Base-by-base conservation (phyloP, 2,888 invertebrate species). In the Phortica magna region DNA sequence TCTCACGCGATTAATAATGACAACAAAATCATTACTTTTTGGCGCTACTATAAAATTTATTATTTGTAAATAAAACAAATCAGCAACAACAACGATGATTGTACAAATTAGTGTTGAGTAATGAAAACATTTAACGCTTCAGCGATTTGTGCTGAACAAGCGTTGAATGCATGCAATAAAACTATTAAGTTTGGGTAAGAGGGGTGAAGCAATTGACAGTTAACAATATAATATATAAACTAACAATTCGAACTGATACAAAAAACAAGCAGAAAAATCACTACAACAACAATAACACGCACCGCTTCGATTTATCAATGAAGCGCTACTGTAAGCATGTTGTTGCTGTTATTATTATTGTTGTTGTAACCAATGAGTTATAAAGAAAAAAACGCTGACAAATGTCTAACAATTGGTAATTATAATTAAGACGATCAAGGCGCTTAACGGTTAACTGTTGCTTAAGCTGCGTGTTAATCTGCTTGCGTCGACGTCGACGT, bases 1-100 rank as follows among this genome's bases (percentile, higher is more conserved):
- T 61, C 61, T 61, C 61, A 61, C 61, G 61, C 61, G 61, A 61
- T 61, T 61, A 61, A 10, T 22, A 12, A 19, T 17, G 17, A 59
- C 59, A 19, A 59, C 19, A 59, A 59, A 19, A 17, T 17, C 17
- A 59, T 48, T 12, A 48, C 48, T 12, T 48, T 48, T 48, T 12
- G 48, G 14, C 10, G 61, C 31, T 61, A 79, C 74, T 75, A 53
- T 67, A 14, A 76, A 68, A 74, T 76, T 77, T 77, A 41, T 76
- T 59, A 17, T 7, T 48, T 48, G 48, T 61, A 12, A 19, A 61
- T 61, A 22, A 59, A 7, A 55, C 12, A 7, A n/a, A 55, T 17
- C 19, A 17, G 19, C n/a, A 61, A 4, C 61, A 17, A 61, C n/a
- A 61, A 4, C 61, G 9, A 61, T 14, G 14, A 14, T 3, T 9